These are phyloP conservation scores for Meandrina meandrites DNA, from an alignment of 92 coral and sea anemone genomes.

Conservation along the genomic window DNA sequence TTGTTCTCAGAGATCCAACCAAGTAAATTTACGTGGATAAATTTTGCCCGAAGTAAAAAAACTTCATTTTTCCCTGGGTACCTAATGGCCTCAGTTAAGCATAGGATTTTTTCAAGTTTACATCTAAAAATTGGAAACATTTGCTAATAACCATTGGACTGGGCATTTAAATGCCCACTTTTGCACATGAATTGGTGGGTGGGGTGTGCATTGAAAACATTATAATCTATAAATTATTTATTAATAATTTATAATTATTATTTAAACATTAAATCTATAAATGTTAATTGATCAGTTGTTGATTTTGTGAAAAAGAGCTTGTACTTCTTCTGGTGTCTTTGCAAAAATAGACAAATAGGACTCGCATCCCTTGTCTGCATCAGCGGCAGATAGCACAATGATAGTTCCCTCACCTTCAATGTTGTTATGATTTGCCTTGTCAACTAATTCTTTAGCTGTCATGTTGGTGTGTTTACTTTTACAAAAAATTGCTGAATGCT, in stretches of 20 bases:
- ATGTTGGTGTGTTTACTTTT: slow-evolving; percentile 15
- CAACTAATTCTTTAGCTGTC: slow-evolving; percentile 18
- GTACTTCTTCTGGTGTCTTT: slow-evolving; percentile 27
- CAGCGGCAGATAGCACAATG: slow-evolving; percentile 24
- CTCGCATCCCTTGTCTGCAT: slow-evolving; percentile 27
- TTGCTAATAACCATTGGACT: no score
- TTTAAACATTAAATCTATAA: not conserved
- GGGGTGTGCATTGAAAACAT: not conserved
- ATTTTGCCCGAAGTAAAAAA: no score
- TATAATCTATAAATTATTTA: not conserved
- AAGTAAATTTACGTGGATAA: no score
- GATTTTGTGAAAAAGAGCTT: slow-evolving; percentile 16
- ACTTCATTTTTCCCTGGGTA: no score
- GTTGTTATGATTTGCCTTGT: slow-evolving; percentile 33
- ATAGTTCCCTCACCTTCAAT: not conserved
- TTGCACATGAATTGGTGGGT: not conserved
- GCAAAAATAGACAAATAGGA: slow-evolving; percentile 41
- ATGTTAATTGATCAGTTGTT: not conserved
- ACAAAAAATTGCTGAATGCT: slow-evolving; percentile 26
- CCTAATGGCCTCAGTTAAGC: no score
- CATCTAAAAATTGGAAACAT: no score
- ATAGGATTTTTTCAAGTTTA: no score
- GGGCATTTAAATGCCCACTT: no score
- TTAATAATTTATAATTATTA: no score
- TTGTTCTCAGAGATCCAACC: no score